Percentiles rank a stretch among this genome's conserved stretches.
Conservation (phyloP, 1,140 invertebrate species). For the Drosophila obscura region DNA sequence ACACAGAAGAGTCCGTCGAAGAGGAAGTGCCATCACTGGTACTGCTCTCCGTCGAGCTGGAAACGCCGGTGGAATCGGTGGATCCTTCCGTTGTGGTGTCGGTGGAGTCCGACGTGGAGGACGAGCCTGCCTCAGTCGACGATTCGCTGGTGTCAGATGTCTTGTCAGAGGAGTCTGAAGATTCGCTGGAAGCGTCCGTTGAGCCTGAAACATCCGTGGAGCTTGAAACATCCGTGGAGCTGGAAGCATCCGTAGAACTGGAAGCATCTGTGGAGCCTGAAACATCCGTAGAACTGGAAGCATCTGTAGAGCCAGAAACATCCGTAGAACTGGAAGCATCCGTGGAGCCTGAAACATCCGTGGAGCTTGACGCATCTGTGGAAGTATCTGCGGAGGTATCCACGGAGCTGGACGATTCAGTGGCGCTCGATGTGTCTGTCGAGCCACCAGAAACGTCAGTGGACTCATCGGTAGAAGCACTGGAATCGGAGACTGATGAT, state of each 20-base stretch:
- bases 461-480: constrained; percentile 33
- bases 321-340: constrained; percentile 9
- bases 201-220: constrained; percentile 42
- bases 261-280: constrained; percentile 39
- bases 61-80: constrained; percentile 36
- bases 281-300: constrained; percentile 37
- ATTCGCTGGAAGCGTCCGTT: constrained; percentile 21
- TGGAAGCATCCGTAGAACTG: constrained; percentile 11
- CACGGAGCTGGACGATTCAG: constrained; percentile 15
- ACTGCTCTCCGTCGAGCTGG: constrained; percentile 34
- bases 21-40: constrained; percentile 40
- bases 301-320: constrained; percentile 28
- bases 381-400: constrained; percentile 18
- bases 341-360: constrained; percentile 17
- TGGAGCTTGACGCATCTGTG: constrained; percentile 29
- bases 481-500: constrained; percentile 3
- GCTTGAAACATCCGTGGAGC: constrained; percentile 24
- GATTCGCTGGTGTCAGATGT: constrained; percentile 34
- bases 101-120: constrained; percentile 19
- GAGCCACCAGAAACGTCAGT: constrained; percentile 42
- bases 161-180: constrained; percentile 44
- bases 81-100: constrained; percentile 10
- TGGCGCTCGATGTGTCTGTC: constrained; percentile 39
- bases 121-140: constrained; percentile 24
- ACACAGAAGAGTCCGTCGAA: constrained; percentile 48